Percentiles rank a stretch among this genome's conserved stretches.
These are phyloP conservation scores for Leuctra nigra DNA, from an alignment of 2,888 invertebrate species.

Conservation along the genomic window DNA sequence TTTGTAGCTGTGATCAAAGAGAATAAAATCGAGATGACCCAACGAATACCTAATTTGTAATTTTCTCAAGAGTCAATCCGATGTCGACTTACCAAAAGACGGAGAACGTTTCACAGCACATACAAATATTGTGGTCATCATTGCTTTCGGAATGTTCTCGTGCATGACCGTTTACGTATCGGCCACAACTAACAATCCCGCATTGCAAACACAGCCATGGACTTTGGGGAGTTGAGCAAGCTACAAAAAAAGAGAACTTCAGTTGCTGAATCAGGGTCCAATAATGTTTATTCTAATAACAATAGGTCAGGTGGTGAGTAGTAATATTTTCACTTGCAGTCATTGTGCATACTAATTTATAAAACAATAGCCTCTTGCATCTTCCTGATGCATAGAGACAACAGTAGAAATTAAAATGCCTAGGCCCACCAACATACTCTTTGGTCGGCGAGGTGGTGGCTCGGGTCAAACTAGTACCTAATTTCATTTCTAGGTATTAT, in stretches of 20 bases:
- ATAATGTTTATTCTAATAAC: too few relatives aligned
- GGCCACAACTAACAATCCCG: constrained; percentile 66
- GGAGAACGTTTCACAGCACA: constrained; percentile 66
- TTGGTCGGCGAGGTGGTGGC: too few relatives aligned
- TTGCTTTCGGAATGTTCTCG: constrained; percentile 58
- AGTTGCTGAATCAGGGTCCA: too few relatives aligned
- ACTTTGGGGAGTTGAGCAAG: constrained; percentile 56
- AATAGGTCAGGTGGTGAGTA: too few relatives aligned
- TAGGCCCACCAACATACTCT: too few relatives aligned
- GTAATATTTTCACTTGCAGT: too few relatives aligned
- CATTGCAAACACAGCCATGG: constrained; percentile 74
- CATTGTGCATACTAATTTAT: too few relatives aligned
- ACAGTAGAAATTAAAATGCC: too few relatives aligned
- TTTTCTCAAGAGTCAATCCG: not conserved
- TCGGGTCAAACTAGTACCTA: too few relatives aligned
- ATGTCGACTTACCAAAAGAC: constrained; percentile 60
- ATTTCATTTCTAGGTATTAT: too few relatives aligned
- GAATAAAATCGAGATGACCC: constrained; percentile 5
- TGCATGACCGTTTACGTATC: constrained; percentile 71
- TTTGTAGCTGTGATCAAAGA: constrained; percentile 56
- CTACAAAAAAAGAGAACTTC: constrained; percentile 42
- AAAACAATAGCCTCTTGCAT: too few relatives aligned
- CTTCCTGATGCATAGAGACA: too few relatives aligned
- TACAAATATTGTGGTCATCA: constrained; percentile 61
- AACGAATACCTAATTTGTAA: constrained; percentile 18